Evolutionary conservation across 2,888 invertebrate genomes (phyloP), one percentile per base, ranked within the genome.

Genomic region (Adelphocoris suturalis): DNA sequence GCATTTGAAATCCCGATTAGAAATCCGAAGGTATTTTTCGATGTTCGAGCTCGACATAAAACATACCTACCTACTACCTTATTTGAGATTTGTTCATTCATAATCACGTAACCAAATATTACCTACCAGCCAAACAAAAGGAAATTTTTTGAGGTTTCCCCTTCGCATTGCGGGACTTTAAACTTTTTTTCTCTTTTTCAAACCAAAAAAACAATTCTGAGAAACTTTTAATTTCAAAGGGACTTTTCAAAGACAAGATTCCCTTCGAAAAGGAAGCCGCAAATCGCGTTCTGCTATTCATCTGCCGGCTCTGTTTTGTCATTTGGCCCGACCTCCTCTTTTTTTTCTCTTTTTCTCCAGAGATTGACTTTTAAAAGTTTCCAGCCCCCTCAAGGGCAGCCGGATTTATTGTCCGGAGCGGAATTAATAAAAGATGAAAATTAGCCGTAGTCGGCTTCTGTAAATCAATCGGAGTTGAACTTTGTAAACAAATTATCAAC

Each of bases 251-350:
- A 68, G 68, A 68, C 23, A 13, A 19, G 23, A 23, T 68, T 68
- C 68, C 68, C 23, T 19, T 68, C 19, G 13, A 13, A 68, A 68
- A 68, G 23, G 68, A 23, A 23, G 23, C 68, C 23, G 68, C 27
- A 23, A 37, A 68, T 68, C 68, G 68, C 68, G 68, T 68, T 37
- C 68, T 19, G 68, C 23, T 68, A 23, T 68, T 68, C 68, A 68
- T 68, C 9, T 37, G 68, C 68, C 12, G 23, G 68, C 68, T 23
- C 68, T 68, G 23, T 68, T 68, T 68, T 68, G 68, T 68, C 68
- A 68, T 68, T 68, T 23, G 23, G 19, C 9, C 37, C 37, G 37
- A 37, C 37, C 37, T 68, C 68, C 23, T 5, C 61, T 19, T 68
- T 68, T 68, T 68, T 68, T 27, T 19, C 19, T 68, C 61, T 61